phyloP scores from a whole-genome alignment of 2,888 invertebrate genomes.

The Drosophila merina region DNA sequence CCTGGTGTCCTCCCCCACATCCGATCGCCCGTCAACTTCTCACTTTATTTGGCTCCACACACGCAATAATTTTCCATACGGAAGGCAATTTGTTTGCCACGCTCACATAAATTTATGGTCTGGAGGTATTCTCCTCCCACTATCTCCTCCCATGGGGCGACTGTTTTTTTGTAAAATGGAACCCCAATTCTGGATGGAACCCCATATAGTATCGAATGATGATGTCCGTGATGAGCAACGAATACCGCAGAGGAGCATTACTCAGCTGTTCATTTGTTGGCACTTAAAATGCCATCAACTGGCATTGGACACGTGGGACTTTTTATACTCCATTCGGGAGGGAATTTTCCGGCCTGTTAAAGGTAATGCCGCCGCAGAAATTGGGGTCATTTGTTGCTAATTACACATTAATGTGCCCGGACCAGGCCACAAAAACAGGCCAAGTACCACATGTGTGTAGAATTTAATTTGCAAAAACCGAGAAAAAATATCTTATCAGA shows the following conservation, averaged over 20 bases:
- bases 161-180: constrained; percentile 16
- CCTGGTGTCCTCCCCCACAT: neutral
- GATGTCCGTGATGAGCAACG: constrained; percentile 54
- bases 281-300: constrained; percentile 74
- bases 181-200: constrained; percentile 10
- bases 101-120: constrained; percentile 66
- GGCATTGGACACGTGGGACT: constrained; percentile 63
- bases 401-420: constrained; percentile 53
- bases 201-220: constrained; percentile 41
- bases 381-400: constrained; percentile 54
- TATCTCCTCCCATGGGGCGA: constrained; percentile 28
- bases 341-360: constrained; percentile 6
- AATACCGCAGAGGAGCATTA: constrained; percentile 36
- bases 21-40: neutral
- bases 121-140: constrained; percentile 44
- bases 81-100: constrained; percentile 72
- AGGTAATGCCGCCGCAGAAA: constrained; percentile 21
- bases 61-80: constrained; percentile 71
- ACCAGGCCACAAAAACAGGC: constrained; percentile 3
- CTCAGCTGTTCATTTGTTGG: constrained; percentile 48
- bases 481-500: neutral
- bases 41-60: constrained; percentile 45
- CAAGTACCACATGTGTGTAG: constrained; percentile 12
- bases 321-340: constrained; percentile 16
- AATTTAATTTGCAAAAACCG: constrained; percentile 23